Conservation (phyloP, 1,140 invertebrate genomes). For the Amyelois transitella region DNA sequence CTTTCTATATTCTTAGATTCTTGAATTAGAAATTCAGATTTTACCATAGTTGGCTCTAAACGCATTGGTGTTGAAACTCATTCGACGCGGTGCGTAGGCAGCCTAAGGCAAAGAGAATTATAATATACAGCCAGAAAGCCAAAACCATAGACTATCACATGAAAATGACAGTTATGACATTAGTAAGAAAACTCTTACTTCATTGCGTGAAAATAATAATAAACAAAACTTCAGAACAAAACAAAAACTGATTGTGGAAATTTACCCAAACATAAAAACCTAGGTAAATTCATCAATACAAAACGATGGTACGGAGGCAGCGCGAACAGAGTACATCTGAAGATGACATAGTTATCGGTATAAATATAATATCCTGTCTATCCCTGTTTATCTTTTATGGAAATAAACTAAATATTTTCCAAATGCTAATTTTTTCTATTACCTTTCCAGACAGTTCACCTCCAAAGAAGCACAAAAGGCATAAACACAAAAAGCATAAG, state of each 20-base stretch:
- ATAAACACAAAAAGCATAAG: constrained; percentile 83
- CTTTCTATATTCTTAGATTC: too few relatives aligned
- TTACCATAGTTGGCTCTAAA: too few relatives aligned
- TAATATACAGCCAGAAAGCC: too few relatives aligned
- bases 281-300: neutral
- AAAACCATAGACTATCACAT: neutral
- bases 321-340: constrained; percentile 64
- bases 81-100: too few relatives aligned
- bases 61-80: too few relatives aligned
- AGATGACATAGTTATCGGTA: constrained; percentile 68
- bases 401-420: neutral
- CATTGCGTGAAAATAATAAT: too few relatives aligned
- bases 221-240: neutral
- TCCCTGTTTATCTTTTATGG: neutral
- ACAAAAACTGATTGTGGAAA: neutral
- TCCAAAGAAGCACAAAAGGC: constrained; percentile 76
- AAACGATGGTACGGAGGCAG: constrained; percentile 59
- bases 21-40: too few relatives aligned
- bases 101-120: too few relatives aligned
- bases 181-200: too few relatives aligned
- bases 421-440: constrained; percentile 3
- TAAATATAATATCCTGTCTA: constrained; percentile 4
- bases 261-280: neutral
- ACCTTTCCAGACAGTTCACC: constrained; percentile 53
- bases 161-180: neutral